Percentiles rank a stretch among this genome's conserved stretches.
Conservation (phyloP, 2,888 invertebrate genomes). For the Platerodrilus igneus region DNA sequence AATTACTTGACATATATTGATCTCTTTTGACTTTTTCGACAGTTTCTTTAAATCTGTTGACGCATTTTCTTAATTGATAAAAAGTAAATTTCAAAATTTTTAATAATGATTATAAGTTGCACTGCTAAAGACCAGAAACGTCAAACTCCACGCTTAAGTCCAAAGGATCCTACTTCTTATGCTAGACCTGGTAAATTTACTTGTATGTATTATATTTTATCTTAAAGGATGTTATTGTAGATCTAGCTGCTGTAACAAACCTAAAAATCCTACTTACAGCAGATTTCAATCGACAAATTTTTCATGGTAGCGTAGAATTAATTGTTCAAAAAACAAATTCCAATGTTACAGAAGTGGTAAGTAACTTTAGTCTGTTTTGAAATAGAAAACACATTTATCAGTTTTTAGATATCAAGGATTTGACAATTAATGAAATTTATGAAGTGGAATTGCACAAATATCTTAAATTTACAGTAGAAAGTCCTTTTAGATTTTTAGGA, state of each 20-base stretch:
- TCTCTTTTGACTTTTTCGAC: too few relatives aligned
- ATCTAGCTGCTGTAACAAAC: slow-evolving; percentile 60
- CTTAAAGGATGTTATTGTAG: slow-evolving; percentile 56
- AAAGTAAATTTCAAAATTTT: too few relatives aligned
- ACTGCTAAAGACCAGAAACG: slow-evolving; percentile 7
- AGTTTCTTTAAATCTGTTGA: too few relatives aligned
- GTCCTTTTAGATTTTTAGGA: slow-evolving; percentile 65
- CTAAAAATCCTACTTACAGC: slow-evolving; percentile 62
- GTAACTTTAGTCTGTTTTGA: slow-evolving; percentile 41
- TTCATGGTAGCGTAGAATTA: slow-evolving; percentile 65
- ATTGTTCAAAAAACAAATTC: slow-evolving; percentile 54
- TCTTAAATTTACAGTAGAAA: slow-evolving; percentile 55
- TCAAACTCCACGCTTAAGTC: slow-evolving; percentile 53
- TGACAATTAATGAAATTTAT: slow-evolving; percentile 61
- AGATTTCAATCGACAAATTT: slow-evolving; percentile 64
- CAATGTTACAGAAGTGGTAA: slow-evolving; percentile 57
- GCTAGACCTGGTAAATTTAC: slow-evolving; percentile 64
- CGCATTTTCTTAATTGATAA: too few relatives aligned
- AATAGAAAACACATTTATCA: slow-evolving; percentile 43
- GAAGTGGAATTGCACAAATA: slow-evolving; percentile 41
- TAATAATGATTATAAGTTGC: too few relatives aligned
- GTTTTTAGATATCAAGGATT: slow-evolving; percentile 71
- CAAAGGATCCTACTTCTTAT: slow-evolving; percentile 76
- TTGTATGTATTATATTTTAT: slow-evolving; percentile 6
- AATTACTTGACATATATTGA: too few relatives aligned